Evolutionary conservation across 2,888 invertebrate species (phyloP).

Genomic region (Cataglyphis albicans): DNA sequence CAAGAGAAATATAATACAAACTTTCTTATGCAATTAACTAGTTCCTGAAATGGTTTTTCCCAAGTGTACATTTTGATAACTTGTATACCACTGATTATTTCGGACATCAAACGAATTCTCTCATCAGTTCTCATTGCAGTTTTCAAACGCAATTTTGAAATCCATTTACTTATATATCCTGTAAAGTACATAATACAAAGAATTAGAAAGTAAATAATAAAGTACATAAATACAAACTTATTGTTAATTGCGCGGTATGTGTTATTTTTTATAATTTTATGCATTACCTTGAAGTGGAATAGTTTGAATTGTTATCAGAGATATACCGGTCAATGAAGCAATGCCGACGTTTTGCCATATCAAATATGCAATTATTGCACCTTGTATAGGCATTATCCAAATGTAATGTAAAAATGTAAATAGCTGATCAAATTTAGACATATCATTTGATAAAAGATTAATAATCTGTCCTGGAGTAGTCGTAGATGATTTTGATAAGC

Average conservation of each 20-base stretch:
- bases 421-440: constrained; percentile 92
- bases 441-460: constrained; percentile 94
- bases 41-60: constrained; percentile 92
- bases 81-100: constrained; percentile 92
- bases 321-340: constrained; percentile 89
- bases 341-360: constrained; percentile 87
- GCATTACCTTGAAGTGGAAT: constrained; percentile 87
- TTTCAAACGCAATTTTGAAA: constrained; percentile 86
- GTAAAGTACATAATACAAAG: constrained; percentile 46
- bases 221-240: not conserved
- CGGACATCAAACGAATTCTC: constrained; percentile 92
- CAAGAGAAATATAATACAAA: constrained; percentile 81
- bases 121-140: constrained; percentile 89
- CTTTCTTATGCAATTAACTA: constrained; percentile 90
- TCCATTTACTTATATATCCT: constrained; percentile 87
- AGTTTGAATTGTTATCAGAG: constrained; percentile 87
- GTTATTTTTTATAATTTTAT: not conserved
- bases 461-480: constrained; percentile 91
- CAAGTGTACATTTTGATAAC: constrained; percentile 96
- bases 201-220: too few relatives aligned
- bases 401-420: constrained; percentile 91
- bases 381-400: constrained; percentile 93
- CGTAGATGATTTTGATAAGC: constrained; percentile 82
- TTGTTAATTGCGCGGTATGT: not conserved
- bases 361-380: constrained; percentile 89